Evolutionary conservation across 2,797 vertebrate species (phyloP).

Genomic region (Nannoperca obscura): DNA sequence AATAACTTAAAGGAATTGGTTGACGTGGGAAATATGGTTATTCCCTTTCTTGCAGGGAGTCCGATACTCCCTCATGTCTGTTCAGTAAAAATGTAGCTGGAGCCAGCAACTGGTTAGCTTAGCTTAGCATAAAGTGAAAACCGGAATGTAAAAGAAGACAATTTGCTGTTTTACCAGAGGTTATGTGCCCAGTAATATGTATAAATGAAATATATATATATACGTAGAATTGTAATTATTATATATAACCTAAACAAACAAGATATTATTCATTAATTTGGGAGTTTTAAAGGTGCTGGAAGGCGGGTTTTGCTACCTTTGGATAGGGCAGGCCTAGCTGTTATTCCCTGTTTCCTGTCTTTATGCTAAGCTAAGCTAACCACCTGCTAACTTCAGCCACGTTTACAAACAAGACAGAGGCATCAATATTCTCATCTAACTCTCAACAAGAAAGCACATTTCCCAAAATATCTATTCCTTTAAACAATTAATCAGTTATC

Average conservation of each 20-base stretch:
- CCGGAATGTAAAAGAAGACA: neutral
- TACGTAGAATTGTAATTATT: neutral
- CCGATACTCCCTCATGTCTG: neutral
- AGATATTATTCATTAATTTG: neutral
- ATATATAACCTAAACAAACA: neutral
- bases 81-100: neutral
- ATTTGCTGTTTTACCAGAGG: neutral
- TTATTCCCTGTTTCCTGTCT: neutral
- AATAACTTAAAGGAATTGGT: slow-evolving; percentile 9
- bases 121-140: slow-evolving; percentile 18
- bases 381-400: neutral
- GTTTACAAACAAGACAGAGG: neutral
- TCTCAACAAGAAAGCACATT: neutral
- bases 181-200: neutral
- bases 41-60: neutral
- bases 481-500: neutral
- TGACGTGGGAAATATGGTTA: slow-evolving; percentile 1
- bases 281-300: neutral
- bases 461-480: slow-evolving; percentile 1
- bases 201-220: no score
- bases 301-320: neutral
- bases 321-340: neutral
- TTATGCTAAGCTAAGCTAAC: neutral
- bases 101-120: neutral
- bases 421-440: neutral